phyloP scores from a whole-genome alignment of 1,140 invertebrate genomes.

The Neomicropteryx cornuta region DNA sequence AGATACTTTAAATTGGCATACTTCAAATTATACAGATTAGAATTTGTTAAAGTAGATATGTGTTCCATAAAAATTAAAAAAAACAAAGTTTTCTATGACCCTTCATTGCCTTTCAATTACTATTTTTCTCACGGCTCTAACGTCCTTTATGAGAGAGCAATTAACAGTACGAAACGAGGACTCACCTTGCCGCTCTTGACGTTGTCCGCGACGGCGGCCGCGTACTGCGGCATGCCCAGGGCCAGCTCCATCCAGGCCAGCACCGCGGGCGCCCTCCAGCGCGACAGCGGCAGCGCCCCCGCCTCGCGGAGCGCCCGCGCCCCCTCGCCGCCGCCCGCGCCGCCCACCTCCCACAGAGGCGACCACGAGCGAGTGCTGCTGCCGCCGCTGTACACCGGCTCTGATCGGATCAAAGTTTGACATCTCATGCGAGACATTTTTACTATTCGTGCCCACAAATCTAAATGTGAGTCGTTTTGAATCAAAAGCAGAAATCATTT shows the following conservation, averaged over 20 bases:
- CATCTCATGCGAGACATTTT: no score
- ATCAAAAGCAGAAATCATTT: no score
- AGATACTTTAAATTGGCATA: no score
- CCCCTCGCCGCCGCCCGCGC: conserved; percentile 32
- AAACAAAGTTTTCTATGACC: not conserved
- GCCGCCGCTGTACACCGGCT: conserved; percentile 36
- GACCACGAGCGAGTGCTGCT: conserved; percentile 48
- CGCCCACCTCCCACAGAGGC: conserved; percentile 40
- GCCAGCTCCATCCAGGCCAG: conserved; percentile 89
- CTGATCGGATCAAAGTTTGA: conserved; percentile 11
- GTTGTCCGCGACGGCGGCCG: conserved; percentile 79
- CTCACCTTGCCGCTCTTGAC: conserved; percentile 88
- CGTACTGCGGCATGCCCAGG: conserved; percentile 89
- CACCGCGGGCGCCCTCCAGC: conserved; percentile 86
- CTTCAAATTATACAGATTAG: no score
- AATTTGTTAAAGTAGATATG: no score
- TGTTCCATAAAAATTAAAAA: not conserved
- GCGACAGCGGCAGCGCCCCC: conserved; percentile 75
- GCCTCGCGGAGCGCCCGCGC: conserved; percentile 71
- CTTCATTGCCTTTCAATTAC: no score
- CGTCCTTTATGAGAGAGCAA: no score
- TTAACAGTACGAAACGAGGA: conserved; percentile 5
- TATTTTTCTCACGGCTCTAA: no score
- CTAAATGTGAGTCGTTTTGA: no score
- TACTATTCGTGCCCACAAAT: no score